Percentiles rank a stretch among this genome's conserved stretches.
phyloP scores from a whole-genome alignment of 2,113 vertebrate genomes.

The Myodes glareolus region DNA sequence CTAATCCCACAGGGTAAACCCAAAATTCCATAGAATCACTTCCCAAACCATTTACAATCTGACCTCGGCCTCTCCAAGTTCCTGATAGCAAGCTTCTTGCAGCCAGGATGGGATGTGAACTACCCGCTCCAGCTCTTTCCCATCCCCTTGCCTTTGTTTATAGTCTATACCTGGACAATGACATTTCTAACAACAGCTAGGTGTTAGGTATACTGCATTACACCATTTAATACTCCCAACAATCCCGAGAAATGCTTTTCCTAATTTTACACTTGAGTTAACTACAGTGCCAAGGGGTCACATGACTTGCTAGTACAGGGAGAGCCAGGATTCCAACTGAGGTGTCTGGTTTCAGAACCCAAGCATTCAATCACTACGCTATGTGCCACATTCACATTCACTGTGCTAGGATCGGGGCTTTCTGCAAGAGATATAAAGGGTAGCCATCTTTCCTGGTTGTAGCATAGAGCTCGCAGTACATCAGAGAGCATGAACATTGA shows the following conservation, averaged over 20 bases:
- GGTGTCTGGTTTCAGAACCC: constrained; percentile 71
- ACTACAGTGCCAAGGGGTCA: constrained; percentile 58
- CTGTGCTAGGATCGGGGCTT: background rate
- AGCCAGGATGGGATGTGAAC: background rate
- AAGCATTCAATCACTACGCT: background rate
- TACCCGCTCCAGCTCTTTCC: background rate
- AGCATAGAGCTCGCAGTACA: background rate
- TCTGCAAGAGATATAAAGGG: background rate
- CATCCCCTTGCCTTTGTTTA: constrained; percentile 51
- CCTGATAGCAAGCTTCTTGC: background rate
- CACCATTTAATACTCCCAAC: constrained; percentile 55
- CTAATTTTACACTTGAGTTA: constrained; percentile 71
- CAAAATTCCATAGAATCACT: background rate
- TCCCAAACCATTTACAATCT: background rate
- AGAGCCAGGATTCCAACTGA: constrained; percentile 56
- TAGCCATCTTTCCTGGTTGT: background rate
- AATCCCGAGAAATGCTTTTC: constrained; percentile 54
- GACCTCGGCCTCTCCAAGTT: background rate
- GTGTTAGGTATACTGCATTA: constrained; percentile 16
- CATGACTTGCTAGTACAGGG: constrained; percentile 51
- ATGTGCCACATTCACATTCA: background rate
- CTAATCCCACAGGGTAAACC: constrained; percentile 28
- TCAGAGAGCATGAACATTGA: background rate
- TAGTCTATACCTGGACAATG: constrained; percentile 44
- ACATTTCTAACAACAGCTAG: constrained; percentile 49